These are phyloP conservation scores for Neotoma lepida DNA, from an alignment of 2,113 vertebrate genomes.

Conservation along the genomic window DNA sequence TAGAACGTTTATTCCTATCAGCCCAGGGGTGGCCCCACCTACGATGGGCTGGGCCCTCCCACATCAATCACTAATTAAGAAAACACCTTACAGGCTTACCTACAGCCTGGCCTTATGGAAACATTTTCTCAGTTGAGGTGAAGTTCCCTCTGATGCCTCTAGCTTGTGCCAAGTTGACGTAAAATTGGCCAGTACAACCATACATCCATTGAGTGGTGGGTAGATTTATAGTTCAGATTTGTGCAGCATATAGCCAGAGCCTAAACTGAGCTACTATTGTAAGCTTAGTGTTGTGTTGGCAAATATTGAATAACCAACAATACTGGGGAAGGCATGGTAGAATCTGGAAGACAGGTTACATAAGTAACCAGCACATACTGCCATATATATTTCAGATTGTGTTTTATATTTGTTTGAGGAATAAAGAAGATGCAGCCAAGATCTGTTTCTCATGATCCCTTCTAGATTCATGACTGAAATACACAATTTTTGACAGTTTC, in stretches of 20 bases:
- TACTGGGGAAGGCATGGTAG: background rate
- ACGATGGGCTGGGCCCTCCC: background rate
- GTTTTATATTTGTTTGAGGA: background rate
- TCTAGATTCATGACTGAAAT: background rate
- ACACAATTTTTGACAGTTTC: background rate
- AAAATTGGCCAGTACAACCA: background rate
- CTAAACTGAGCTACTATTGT: background rate
- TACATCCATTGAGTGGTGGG: background rate
- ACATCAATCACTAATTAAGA: background rate
- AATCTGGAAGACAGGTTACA: background rate
- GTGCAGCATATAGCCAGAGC: background rate
- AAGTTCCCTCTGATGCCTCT: background rate
- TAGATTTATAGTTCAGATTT: background rate
- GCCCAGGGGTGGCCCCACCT: background rate
- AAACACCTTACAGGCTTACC: background rate
- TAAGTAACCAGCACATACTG: background rate
- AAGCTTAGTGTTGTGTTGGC: background rate
- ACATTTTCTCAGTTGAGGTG: background rate
- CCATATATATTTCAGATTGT: background rate
- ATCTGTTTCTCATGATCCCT: background rate
- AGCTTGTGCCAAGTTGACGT: background rate
- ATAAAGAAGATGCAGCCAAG: background rate
- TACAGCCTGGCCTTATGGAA: background rate
- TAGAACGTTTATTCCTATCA: background rate
- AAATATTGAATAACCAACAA: background rate